Evolutionary conservation across 53 echinoderm and acorn worm genomes (phyloP), one percentile per base, ranked within the genome.

Genomic region (Arbacia lixula): DNA sequence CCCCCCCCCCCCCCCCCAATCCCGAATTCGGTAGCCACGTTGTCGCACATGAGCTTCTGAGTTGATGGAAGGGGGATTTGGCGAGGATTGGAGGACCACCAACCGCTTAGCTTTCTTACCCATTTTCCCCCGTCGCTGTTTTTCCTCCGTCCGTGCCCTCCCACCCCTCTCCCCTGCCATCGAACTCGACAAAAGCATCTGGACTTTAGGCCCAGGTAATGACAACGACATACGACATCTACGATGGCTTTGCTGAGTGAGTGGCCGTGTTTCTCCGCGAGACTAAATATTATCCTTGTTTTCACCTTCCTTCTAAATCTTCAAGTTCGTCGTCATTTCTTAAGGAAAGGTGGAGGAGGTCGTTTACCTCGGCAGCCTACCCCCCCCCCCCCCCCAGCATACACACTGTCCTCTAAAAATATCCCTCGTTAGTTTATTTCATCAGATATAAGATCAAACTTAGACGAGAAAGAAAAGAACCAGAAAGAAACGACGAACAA

Each of bases 61-160:
- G 79, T 28, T 78, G 79, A 78, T 60, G 58, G 79, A 78, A 37
- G 34, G 79, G 79, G 79, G 79, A 60, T 78, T 60, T 78, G 19
- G 19, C 5, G 35, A 12, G 39, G 79, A 78, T 60, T 40, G 30
- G 2, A 26, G 26, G 79, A 78, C 79, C 79, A 78, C 79, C 79
- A 78, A 78, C 79, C 60, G 36, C 31, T 3, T 32, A 54, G 54
- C 54, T 75, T 75, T 52, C 35, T 33, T 19, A 32, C 53, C 26
- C 43, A 53, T 75, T 75, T 73, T 33, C 35, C 43, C 21, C 35
- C 14, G 28, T 40, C 20, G 19, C 27, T 72, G 27, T 49, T 53
- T 53, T 22, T 75, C 43, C 75, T 19, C 40, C 53, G 32, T 10
- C 6, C 42, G 21, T 75, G 33, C 27, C 51, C 73, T 12, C 29